phyloP scores from a whole-genome alignment of 2,113 vertebrate genomes.

The Pycnonotus jocosus region DNA sequence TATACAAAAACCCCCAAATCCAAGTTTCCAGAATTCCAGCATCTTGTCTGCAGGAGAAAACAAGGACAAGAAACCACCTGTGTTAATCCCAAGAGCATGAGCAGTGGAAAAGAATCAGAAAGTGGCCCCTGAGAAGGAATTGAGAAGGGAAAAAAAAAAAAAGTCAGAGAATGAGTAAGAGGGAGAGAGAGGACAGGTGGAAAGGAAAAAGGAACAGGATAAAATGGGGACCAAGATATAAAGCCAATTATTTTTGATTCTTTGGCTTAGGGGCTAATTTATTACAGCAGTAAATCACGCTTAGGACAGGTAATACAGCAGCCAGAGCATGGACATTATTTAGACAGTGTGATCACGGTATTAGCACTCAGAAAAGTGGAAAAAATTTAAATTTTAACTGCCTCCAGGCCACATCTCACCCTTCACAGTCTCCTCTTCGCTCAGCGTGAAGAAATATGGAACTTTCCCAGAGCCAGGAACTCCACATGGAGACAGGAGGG shows the following conservation, averaged over 20 bases:
- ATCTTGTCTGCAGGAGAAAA: not conserved
- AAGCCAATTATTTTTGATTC: constrained; percentile 39
- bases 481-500: accelerated
- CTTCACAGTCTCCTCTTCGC: not conserved
- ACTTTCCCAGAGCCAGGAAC: not conserved
- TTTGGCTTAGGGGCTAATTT: constrained; percentile 33
- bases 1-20: too few species aligned
- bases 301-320: not conserved
- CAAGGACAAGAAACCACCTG: not conserved
- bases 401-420: not conserved
- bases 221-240: not conserved
- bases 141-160: not conserved
- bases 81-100: not conserved
- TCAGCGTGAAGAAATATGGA: not conserved
- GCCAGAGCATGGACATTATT: not conserved
- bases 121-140: not conserved
- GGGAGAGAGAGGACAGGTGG: not conserved
- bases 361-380: constrained; percentile 9
- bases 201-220: not conserved
- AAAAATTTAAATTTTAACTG: not conserved
- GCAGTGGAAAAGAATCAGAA: not conserved
- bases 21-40: too few species aligned
- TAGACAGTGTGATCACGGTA: not conserved
- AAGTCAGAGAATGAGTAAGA: not conserved
- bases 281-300: not conserved